Evolutionary conservation across 2,888 invertebrate genomes (phyloP).

Genomic region (Leptothorax acervorum): DNA sequence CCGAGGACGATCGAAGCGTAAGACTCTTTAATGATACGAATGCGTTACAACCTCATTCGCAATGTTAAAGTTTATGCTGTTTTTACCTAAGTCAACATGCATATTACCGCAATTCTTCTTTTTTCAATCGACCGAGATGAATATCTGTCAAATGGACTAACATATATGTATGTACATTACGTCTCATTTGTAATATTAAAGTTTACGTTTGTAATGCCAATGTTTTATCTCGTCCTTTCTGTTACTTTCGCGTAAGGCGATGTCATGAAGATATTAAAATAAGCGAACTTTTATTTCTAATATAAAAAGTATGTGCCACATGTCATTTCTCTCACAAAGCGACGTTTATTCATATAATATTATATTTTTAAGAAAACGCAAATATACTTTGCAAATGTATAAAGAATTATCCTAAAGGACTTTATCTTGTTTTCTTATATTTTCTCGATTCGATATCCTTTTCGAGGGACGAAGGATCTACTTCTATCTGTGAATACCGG

Average conservation of each 20-base stretch:
- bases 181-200: neutral
- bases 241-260: neutral
- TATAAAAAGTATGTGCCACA: neutral
- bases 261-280: neutral
- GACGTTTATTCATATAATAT: neutral
- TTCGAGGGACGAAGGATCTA: constrained; percentile 1
- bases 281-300: neutral
- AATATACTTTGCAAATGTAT: neutral
- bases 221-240: neutral
- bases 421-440: constrained; percentile 1
- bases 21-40: constrained; percentile 8
- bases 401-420: neutral
- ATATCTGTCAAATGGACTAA: neutral
- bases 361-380: neutral
- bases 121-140: neutral
- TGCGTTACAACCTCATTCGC: neutral
- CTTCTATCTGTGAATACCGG: constrained; percentile 43
- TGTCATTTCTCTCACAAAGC: neutral
- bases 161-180: neutral
- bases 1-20: constrained; percentile 8
- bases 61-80: neutral
- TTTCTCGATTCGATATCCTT: constrained; percentile 11
- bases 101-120: neutral
- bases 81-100: neutral
- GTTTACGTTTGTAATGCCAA: neutral